Evolutionary conservation across 2,888 invertebrate species (phyloP).

Genomic region (Heliconius ismenius): DNA sequence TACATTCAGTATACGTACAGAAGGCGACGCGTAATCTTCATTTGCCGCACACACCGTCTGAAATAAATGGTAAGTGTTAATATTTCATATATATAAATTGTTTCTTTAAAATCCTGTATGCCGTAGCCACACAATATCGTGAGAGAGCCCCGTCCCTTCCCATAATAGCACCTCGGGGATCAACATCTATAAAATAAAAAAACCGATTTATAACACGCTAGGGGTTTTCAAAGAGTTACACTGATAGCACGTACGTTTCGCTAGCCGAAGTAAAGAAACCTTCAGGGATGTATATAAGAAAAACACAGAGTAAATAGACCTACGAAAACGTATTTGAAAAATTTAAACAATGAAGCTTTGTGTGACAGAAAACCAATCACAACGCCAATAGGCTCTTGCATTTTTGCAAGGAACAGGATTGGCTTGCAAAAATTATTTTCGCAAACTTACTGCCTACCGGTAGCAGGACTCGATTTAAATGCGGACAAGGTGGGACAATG

Average conservation of each 20-base stretch:
- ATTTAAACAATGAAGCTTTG: conserved; percentile 62
- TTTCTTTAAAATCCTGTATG: neutral
- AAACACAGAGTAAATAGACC: conserved; percentile 58
- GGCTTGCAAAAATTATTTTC: conserved; percentile 79
- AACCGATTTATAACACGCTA: conserved; percentile 77
- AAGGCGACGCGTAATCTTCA: conserved; percentile 88
- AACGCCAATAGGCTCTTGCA: conserved; percentile 49
- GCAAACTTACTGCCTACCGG: conserved; percentile 66
- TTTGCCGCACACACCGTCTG: conserved; percentile 52
- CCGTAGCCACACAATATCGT: conserved; percentile 65
- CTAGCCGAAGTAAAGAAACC: conserved; percentile 55
- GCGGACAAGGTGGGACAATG: conserved; percentile 59
- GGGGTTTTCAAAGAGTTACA: conserved; percentile 75
- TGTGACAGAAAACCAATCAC: conserved; percentile 66
- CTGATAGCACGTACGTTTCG: conserved; percentile 70
- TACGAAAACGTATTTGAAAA: conserved; percentile 52
- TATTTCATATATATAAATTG: conserved; percentile 14
- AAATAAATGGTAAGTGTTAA: conserved; percentile 43
- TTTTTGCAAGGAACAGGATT: conserved; percentile 61
- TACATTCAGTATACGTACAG: conserved; percentile 99
- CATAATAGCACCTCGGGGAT: conserved; percentile 63
- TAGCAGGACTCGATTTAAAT: conserved; percentile 65
- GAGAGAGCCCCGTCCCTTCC: conserved; percentile 67
- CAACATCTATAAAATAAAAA: conserved; percentile 80
- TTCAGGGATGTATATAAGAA: conserved; percentile 54